Conservation (phyloP, 2,113 vertebrate genomes). For the Hippolais icterina region DNA sequence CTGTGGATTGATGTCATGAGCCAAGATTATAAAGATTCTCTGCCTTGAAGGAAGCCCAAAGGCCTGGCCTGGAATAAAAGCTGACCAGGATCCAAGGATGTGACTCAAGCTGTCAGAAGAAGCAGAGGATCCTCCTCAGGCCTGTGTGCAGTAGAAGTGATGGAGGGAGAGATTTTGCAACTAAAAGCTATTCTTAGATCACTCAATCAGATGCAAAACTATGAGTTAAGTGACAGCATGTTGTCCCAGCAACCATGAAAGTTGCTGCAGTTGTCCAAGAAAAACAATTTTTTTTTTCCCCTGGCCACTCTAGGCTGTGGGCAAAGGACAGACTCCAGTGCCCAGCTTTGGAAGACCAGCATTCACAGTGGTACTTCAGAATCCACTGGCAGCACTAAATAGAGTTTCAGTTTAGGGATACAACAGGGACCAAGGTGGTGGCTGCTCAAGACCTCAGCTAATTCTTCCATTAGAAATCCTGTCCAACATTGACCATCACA, state of each 20-base stretch:
- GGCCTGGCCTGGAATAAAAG: not conserved
- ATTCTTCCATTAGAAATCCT: not conserved
- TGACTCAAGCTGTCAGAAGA: not conserved
- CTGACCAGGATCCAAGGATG: not conserved
- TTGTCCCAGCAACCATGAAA: not conserved
- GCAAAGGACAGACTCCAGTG: not conserved
- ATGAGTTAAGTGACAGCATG: not conserved
- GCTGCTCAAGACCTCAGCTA: not conserved
- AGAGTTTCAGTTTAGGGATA: not conserved
- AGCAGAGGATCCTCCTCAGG: not conserved
- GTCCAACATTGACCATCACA: not conserved
- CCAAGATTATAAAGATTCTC: not conserved
- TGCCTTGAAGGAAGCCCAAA: not conserved
- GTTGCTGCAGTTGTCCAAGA: not conserved
- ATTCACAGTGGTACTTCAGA: not conserved
- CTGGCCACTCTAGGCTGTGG: not conserved
- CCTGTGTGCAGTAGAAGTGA: not conserved
- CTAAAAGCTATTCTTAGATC: not conserved
- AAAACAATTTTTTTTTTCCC: not conserved
- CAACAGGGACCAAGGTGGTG: rapidly evolving
- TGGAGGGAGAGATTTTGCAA: not conserved
- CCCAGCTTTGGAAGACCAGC: not conserved
- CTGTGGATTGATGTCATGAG: not conserved
- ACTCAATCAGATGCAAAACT: not conserved
- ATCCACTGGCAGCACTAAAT: not conserved